Conservation (phyloP, 1,140 invertebrate species). For the Chironomus striatipennis region DNA sequence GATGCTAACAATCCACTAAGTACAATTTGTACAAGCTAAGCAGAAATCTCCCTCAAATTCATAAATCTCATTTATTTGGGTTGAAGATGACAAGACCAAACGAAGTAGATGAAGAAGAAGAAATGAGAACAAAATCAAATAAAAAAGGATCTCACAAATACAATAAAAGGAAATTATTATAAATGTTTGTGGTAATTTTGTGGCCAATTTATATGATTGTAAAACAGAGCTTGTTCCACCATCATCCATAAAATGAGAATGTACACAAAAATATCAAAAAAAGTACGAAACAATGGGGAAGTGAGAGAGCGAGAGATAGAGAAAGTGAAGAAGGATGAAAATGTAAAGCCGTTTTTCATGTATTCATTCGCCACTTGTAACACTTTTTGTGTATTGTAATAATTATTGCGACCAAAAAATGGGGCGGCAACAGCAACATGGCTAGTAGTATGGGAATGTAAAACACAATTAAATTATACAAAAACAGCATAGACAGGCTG, state of each 20-base stretch:
- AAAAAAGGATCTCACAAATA: background rate
- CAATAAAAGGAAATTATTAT: background rate
- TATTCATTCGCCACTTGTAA: background rate
- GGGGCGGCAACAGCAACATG: background rate
- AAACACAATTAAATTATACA: slow-evolving; percentile 15
- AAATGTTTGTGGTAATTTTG: background rate
- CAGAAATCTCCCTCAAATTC: no score
- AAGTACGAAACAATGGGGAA: no score
- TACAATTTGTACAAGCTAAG: no score
- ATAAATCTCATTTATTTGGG: no score
- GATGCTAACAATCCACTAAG: no score
- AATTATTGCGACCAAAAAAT: background rate
- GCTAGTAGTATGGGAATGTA: background rate
- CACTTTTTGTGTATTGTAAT: background rate
- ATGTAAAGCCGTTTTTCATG: background rate
- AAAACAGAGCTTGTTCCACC: background rate
- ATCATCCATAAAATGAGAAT: background rate
- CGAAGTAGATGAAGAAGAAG: no score
- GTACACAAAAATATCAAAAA: no score
- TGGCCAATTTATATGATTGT: slow-evolving; percentile 13
- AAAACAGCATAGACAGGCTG: background rate
- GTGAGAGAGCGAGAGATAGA: background rate
- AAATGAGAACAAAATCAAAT: no score
- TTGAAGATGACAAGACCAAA: no score
- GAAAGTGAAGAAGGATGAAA: background rate